Evolutionary conservation across 2,113 vertebrate species (phyloP).

Genomic region (Cavia aperea): DNA sequence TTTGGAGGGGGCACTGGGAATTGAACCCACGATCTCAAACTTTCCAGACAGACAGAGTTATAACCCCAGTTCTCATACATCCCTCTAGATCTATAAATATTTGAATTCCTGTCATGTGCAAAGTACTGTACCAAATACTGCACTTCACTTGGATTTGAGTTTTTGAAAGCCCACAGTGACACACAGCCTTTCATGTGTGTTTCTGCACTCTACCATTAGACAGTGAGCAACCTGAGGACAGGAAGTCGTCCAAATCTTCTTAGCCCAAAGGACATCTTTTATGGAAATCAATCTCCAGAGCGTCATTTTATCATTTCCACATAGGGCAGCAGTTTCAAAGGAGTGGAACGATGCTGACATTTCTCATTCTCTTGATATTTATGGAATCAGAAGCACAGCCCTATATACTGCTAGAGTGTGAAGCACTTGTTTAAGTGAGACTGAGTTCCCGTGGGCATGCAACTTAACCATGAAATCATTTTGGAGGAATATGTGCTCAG

Average conservation of each 20-base stretch:
- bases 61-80: background rate
- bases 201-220: background rate
- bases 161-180: background rate
- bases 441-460: background rate
- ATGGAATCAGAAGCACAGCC: background rate
- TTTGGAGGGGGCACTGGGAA: background rate
- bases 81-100: background rate
- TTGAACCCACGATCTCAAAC: too few species aligned
- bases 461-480: conserved; percentile 26
- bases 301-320: background rate
- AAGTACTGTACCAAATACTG: background rate
- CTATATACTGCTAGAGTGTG: background rate
- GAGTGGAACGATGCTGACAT: background rate
- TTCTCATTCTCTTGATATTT: conserved; percentile 21
- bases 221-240: background rate
- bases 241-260: background rate
- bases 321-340: background rate
- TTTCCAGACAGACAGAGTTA: too few species aligned
- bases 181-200: background rate
- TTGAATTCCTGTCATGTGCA: background rate
- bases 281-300: background rate
- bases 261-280: background rate
- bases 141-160: background rate
- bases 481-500: background rate
- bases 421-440: background rate